Conservation (phyloP, 2,113 vertebrate species). For the Furnarius figulus region DNA sequence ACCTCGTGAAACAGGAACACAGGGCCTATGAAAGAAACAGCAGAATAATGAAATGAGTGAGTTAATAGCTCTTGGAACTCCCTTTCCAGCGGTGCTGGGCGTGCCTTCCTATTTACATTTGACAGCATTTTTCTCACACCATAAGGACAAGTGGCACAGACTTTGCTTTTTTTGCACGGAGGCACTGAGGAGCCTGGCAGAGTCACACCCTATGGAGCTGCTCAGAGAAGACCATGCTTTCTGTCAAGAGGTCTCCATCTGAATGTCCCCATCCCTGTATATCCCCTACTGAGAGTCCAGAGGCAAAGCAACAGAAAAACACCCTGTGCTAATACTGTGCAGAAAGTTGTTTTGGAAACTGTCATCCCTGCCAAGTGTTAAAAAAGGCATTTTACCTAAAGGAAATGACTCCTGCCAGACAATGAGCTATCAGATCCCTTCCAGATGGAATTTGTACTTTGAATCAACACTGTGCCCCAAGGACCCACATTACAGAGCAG, state of each 20-base stretch:
- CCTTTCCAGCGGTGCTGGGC: constrained; percentile 32
- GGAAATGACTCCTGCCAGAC: constrained; percentile 10
- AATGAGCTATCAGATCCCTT: constrained; percentile 4
- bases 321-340: neutral
- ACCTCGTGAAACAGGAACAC: neutral
- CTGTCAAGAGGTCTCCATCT: neutral
- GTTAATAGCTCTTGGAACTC: neutral
- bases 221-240: accelerated
- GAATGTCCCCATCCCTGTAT: neutral
- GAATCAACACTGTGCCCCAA: constrained; percentile 4
- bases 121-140: neutral
- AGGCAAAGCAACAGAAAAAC: neutral
- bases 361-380: neutral
- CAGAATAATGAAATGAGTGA: neutral
- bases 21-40: neutral
- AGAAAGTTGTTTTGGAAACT: constrained; percentile 17
- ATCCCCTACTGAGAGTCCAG: neutral
- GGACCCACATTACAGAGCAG: neutral
- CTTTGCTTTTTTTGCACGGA: neutral
- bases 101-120: constrained; percentile 9
- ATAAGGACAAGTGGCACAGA: neutral
- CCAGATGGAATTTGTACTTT: constrained; percentile 43
- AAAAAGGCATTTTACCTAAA: constrained; percentile 48
- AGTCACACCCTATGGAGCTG: neutral
- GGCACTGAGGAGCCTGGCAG: accelerated